A percentile compares a stretch with the other conserved stretches of the same genome.
Conservation (phyloP, 2,888 invertebrate genomes). For the Tenthredo mesomela region DNA sequence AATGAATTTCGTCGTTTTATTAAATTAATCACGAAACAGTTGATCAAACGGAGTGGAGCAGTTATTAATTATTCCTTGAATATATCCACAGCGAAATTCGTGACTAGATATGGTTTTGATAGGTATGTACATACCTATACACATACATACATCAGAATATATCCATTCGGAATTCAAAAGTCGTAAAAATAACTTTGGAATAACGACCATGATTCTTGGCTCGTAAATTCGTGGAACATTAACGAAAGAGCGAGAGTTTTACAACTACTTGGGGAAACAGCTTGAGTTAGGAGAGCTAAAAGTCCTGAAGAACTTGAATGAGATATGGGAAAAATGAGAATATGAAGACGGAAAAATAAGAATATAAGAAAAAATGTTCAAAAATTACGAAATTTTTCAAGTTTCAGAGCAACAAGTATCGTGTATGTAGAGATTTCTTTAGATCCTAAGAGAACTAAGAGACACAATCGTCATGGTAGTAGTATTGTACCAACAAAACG, state of each 20-base stretch:
- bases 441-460: neutral
- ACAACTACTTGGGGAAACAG: neutral
- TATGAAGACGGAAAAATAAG: neutral
- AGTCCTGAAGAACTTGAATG: constrained; percentile 11
- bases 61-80: neutral
- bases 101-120: too few species aligned
- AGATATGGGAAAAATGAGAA: neutral
- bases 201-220: neutral
- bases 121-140: too few species aligned
- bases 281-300: neutral
- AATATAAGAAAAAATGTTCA: neutral
- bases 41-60: neutral
- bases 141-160: neutral
- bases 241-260: neutral
- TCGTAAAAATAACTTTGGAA: neutral
- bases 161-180: neutral
- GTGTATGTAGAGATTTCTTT: neutral
- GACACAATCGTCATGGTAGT: neutral
- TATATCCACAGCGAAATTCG: neutral
- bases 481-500: neutral
- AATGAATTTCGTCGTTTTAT: neutral
- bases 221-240: neutral
- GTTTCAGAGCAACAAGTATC: neutral
- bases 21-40: neutral
- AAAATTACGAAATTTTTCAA: neutral